These are phyloP conservation scores for Molanna angustata DNA, from an alignment of 2,888 invertebrate genomes.

Conservation along the genomic window DNA sequence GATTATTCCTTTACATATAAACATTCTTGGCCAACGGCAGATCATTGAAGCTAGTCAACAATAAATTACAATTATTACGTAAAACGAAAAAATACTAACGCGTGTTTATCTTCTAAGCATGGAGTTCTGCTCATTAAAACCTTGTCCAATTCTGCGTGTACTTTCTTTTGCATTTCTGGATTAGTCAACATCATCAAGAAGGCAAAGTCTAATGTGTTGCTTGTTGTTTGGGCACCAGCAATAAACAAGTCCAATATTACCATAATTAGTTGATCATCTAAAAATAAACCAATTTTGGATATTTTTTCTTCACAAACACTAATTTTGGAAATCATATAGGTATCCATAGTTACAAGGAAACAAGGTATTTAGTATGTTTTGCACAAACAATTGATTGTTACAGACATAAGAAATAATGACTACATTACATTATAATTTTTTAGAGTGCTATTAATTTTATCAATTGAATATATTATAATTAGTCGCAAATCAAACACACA, in stretches of 20 bases:
- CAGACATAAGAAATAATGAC: no score
- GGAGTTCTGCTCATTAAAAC: slow-evolving; percentile 45
- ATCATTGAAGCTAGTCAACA: no score
- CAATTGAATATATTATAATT: no score
- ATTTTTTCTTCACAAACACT: no score
- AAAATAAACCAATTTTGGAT: slow-evolving; percentile 39
- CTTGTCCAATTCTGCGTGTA: slow-evolving; percentile 54
- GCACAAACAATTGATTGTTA: no score
- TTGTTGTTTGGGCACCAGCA: slow-evolving; percentile 64
- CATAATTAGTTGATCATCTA: slow-evolving; percentile 63
- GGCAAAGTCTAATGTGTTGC: slow-evolving; percentile 59
- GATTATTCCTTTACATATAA: neutral
- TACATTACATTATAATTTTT: no score
- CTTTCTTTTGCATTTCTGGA: slow-evolving; percentile 56
- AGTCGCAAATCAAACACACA: no score
- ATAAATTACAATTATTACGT: neutral
- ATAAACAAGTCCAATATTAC: slow-evolving; percentile 66
- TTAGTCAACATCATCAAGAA: slow-evolving; percentile 58
- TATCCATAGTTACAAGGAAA: no score
- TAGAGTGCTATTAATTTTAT: no score
- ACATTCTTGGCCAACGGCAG: no score
- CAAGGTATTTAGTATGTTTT: no score
- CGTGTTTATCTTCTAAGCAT: slow-evolving; percentile 46
- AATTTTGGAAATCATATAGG: no score
- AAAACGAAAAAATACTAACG: slow-evolving; percentile 38